Percentiles rank a stretch among this genome's conserved stretches.
These are phyloP conservation scores for Bedellia somnulentella DNA, from an alignment of 2,888 invertebrate genomes.

Conservation along the genomic window DNA sequence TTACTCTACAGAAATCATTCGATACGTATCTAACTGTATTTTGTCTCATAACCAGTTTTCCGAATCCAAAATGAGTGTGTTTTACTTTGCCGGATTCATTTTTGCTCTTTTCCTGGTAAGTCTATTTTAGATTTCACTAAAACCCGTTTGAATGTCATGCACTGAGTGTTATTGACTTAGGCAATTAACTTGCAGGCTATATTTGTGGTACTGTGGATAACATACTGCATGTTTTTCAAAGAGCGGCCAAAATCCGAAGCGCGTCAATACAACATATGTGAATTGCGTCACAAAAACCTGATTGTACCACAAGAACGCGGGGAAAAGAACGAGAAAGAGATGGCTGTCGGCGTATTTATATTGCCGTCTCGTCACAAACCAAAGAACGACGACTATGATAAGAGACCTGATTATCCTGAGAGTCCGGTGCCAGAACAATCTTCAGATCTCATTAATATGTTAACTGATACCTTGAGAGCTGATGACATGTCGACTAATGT, in stretches of 20 bases:
- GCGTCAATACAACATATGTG: constrained; percentile 32
- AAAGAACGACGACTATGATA: constrained; percentile 26
- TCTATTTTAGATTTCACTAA: no score
- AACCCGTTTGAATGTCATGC: no score
- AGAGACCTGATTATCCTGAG: constrained; percentile 46
- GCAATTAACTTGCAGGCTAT: constrained; percentile 28
- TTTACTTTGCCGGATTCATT: constrained; percentile 37
- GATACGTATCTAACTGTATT: constrained; percentile 16
- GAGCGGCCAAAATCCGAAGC: constrained; percentile 36
- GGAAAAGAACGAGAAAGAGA: constrained; percentile 19
- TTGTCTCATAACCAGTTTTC: neutral
- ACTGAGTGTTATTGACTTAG: no score
- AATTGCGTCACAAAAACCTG: constrained; percentile 25
- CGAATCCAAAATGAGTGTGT: constrained; percentile 26
- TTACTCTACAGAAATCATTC: constrained; percentile 21
- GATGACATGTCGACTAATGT: constrained; percentile 22
- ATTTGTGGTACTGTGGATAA: constrained; percentile 34
- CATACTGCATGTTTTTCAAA: constrained; percentile 44
- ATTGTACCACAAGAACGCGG: constrained; percentile 20
- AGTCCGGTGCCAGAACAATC: constrained; percentile 27
- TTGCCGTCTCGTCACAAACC: constrained; percentile 32
- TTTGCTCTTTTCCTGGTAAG: constrained; percentile 42
- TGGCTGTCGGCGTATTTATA: constrained; percentile 32
- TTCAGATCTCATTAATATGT: constrained; percentile 31
- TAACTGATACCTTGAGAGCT: constrained; percentile 19